These are phyloP conservation scores for Aptenodytes forsteri DNA, from an alignment of 2,113 vertebrate genomes.

Conservation along the genomic window DNA sequence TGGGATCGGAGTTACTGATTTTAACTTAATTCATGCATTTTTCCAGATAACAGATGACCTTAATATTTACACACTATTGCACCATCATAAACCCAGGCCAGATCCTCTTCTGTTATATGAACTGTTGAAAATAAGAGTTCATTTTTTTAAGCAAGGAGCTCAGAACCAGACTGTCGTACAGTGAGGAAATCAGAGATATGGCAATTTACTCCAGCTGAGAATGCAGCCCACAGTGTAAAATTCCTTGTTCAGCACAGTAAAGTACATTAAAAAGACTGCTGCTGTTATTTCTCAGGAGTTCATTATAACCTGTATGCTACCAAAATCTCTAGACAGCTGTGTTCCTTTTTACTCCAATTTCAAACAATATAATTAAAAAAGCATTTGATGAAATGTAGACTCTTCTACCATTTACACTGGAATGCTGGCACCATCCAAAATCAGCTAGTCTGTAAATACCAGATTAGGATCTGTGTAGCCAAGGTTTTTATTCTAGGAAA, in stretches of 20 bases:
- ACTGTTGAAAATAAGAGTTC: background rate
- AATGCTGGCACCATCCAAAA: slow-evolving; percentile 66
- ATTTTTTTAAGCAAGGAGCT: background rate
- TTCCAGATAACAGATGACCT: slow-evolving; percentile 58
- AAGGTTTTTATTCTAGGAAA: slow-evolving; percentile 60
- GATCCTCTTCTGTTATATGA: slow-evolving; percentile 24
- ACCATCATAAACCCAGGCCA: slow-evolving; percentile 27
- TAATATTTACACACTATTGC: slow-evolving; percentile 58
- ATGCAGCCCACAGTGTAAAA: slow-evolving; percentile 53
- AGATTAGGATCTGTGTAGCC: slow-evolving; percentile 66
- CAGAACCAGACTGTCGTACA: background rate
- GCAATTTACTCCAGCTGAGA: slow-evolving; percentile 46
- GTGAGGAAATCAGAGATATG: slow-evolving; percentile 25
- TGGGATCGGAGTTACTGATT: slow-evolving; percentile 2
- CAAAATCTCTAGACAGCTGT: slow-evolving; percentile 67
- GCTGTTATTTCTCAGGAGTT: slow-evolving; percentile 62
- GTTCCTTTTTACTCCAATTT: slow-evolving; percentile 71
- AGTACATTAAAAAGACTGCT: slow-evolving; percentile 40
- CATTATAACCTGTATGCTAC: slow-evolving; percentile 44
- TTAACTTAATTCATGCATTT: slow-evolving; percentile 60
- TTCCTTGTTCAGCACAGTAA: slow-evolving; percentile 1
- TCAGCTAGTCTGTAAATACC: slow-evolving; percentile 72
- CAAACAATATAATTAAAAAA: slow-evolving; percentile 73
- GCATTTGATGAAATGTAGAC: slow-evolving; percentile 73
- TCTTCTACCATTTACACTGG: slow-evolving; percentile 63